Evolutionary conservation across 2,797 vertebrate species (phyloP).

Genomic region (Premnoplex brunnescens): DNA sequence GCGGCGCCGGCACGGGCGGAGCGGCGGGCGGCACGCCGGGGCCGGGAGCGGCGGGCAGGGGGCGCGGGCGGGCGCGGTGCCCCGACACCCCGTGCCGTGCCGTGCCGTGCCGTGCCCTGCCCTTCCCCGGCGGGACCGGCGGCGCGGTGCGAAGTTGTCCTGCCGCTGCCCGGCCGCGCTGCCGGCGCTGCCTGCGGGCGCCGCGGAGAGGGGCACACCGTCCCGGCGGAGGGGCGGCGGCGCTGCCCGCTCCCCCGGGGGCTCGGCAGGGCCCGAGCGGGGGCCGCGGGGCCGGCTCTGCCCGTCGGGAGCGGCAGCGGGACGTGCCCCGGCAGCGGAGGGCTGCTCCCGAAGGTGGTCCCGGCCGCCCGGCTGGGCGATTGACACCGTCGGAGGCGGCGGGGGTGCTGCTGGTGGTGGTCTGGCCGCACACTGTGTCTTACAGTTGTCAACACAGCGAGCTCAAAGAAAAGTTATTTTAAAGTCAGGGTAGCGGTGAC

Average conservation of each 20-base stretch:
- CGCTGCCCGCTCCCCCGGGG: background rate
- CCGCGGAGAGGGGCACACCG: background rate
- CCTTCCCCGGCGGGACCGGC: background rate
- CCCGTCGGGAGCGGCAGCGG: background rate
- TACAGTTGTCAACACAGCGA: background rate
- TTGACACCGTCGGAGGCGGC: no score
- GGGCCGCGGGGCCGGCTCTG: background rate
- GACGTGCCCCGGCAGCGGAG: fast-evolving
- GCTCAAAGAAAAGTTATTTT: background rate
- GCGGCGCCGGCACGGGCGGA: background rate
- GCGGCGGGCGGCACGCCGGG: background rate
- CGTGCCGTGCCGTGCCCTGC: background rate
- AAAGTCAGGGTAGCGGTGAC: background rate
- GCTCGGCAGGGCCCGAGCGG: background rate
- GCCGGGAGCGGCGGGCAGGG: background rate
- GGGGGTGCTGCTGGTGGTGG: background rate
- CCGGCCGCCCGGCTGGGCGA: background rate
- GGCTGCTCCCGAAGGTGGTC: fast-evolving
- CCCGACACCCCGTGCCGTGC: background rate
- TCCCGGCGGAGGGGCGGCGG: background rate
- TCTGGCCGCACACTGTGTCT: background rate
- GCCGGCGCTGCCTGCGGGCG: background rate
- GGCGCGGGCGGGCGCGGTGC: background rate
- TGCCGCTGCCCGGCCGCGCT: background rate
- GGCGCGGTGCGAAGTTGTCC: background rate